phyloP scores from a whole-genome alignment of 2,113 vertebrate species.

The Misgurnus anguillicaudatus region DNA sequence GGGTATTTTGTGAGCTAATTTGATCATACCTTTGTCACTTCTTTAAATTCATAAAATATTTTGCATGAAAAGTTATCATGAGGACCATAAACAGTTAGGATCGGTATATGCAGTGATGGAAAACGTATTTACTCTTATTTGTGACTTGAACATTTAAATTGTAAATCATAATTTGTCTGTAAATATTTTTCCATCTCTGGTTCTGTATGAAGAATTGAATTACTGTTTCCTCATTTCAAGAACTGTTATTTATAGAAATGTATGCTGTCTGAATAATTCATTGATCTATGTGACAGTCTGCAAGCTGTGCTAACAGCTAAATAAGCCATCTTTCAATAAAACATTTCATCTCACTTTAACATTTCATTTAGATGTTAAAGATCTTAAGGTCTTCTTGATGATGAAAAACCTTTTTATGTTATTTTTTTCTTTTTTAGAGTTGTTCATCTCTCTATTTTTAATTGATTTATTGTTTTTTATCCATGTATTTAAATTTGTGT shows the following conservation, averaged over 20 bases:
- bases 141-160: constrained; percentile 35
- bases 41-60: neutral
- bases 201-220: constrained; percentile 5
- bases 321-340: neutral
- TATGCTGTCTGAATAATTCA: neutral
- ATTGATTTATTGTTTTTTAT: neutral
- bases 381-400: neutral
- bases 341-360: neutral
- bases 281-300: neutral
- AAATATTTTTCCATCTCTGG: neutral
- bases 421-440: neutral
- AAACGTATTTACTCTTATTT: constrained; percentile 48
- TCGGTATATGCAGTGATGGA: neutral
- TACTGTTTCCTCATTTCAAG: constrained; percentile 23
- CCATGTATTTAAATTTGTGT: neutral
- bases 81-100: neutral
- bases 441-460: neutral
- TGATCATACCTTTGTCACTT: neutral
- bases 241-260: neutral
- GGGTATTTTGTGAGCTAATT: neutral
- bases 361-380: neutral
- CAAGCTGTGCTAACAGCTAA: neutral
- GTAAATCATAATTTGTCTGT: constrained; percentile 12
- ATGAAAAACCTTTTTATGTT: neutral
- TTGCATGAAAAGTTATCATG: neutral